Base-by-base conservation (phyloP, 2,797 vertebrate genomes). In the Enteromius thamalakanensis region DNA sequence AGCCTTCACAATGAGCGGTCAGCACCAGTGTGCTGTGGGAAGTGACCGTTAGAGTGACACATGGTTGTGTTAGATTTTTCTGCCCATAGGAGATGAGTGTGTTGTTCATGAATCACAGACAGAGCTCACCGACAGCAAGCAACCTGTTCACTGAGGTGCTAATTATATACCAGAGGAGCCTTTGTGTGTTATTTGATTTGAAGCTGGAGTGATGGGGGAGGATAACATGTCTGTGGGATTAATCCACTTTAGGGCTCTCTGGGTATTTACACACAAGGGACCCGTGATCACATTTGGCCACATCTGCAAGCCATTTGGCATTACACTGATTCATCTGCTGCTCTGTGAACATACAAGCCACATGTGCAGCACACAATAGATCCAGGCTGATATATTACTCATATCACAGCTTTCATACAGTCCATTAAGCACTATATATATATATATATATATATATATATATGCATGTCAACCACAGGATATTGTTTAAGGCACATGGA, bases 181-280 rank as follows among this genome's bases (percentile, higher is more conserved):
- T 87, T 88, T 93, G 92, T 92, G 87, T 93, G 91, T 94, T 93
- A 94, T 95, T 94, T 90, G 89, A 92, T 93, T 91, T 91, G 81
- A 92, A 84, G 90, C 86, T 83, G 88, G 84, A 84, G 74, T 64
- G 29, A 55, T 78, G 88, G 86, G 81, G 89, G 83, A 82, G 80
- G 84, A 74, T 81, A 87, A 91, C 88, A 88, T 64, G 87, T 62
- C 87, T n/a, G 80, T 45, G 87, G 91, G 90, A 92, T 92, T 86
- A 90, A 93, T 93, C 86, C 87, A 89, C 87, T 92, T 90, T 88
- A 76, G 65, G 80, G 87, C 84, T 85, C 84, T 90, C 84, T 47
- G 70, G 87, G 60, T 81, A 87, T 76, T 89, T 84, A 89, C 58
- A 87, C 88, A 84, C 89, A 87, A 51, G 79, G 84, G 87, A 87